These are phyloP conservation scores for Strix occidentalis DNA, from an alignment of 2,797 vertebrate species.

Conservation along the genomic window DNA sequence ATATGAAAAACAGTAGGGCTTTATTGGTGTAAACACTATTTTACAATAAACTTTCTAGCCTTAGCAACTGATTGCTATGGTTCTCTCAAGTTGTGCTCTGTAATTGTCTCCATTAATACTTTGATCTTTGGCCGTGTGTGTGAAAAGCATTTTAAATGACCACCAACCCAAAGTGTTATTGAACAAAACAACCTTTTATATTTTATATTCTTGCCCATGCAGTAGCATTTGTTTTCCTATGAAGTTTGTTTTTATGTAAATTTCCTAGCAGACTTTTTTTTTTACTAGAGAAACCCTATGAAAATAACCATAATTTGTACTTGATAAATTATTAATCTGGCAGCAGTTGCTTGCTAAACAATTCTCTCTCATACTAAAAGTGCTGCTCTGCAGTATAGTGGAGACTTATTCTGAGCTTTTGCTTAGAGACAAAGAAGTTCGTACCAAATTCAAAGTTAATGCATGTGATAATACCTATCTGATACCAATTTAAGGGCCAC, in stretches of 20 bases:
- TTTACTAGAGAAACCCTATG: neutral
- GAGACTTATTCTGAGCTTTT: neutral
- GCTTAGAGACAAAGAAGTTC: neutral
- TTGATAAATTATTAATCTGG: conserved; percentile 48
- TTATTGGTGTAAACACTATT: neutral
- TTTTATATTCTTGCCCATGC: neutral
- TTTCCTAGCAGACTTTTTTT: neutral
- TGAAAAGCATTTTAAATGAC: conserved; percentile 17
- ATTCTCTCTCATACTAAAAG: neutral
- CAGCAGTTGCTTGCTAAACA: conserved; percentile 25
- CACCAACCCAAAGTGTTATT: neutral
- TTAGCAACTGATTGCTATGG: neutral
- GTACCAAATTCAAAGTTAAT: neutral
- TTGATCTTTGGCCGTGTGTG: neutral
- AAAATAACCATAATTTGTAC: conserved; percentile 13
- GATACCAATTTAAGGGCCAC: neutral
- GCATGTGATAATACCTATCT: neutral
- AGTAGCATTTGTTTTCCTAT: neutral
- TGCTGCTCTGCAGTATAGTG: neutral
- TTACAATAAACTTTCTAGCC: neutral
- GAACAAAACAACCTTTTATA: neutral
- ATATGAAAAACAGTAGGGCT: neutral
- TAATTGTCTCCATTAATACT: conserved; percentile 2
- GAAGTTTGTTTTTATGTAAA: neutral
- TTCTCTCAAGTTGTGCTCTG: neutral